These are phyloP conservation scores for Amphiprion ocellaris DNA, from an alignment of 2,113 vertebrate genomes.

Conservation along the genomic window DNA sequence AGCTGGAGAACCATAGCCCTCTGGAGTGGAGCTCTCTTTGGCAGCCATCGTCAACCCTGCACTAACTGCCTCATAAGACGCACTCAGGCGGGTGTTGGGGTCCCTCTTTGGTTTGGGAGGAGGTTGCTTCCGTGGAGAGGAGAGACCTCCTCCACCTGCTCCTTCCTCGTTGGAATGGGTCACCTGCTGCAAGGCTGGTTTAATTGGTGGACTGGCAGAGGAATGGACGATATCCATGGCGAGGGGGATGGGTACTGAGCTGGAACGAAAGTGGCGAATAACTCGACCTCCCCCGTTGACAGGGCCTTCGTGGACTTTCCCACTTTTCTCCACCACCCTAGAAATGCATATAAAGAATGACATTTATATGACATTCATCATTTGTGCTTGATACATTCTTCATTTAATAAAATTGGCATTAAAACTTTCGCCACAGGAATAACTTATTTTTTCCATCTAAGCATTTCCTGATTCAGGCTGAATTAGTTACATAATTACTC, in stretches of 20 bases:
- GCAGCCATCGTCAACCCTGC: slow-evolving; percentile 90
- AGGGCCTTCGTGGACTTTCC: slow-evolving; percentile 81
- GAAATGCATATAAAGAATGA: slow-evolving; percentile 52
- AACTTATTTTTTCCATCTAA: neutral
- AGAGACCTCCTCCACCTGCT: slow-evolving; percentile 75
- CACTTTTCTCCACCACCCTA: slow-evolving; percentile 88
- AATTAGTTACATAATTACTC: slow-evolving; percentile 22
- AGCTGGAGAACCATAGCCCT: slow-evolving; percentile 85
- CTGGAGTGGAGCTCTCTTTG: slow-evolving; percentile 87
- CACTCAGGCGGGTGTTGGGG: slow-evolving; percentile 95
- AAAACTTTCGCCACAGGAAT: neutral
- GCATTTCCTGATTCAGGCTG: slow-evolving; percentile 31
- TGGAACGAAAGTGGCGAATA: slow-evolving; percentile 87
- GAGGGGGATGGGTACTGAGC: slow-evolving; percentile 85
- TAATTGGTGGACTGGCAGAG: slow-evolving; percentile 84
- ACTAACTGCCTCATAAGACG: slow-evolving; percentile 95
- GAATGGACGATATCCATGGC: slow-evolving; percentile 88
- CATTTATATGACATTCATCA: slow-evolving; percentile 47
- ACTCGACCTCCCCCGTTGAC: slow-evolving; percentile 76
- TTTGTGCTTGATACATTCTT: neutral
- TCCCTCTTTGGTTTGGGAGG: slow-evolving; percentile 98
- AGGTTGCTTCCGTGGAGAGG: slow-evolving; percentile 96
- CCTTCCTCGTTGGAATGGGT: slow-evolving; percentile 88
- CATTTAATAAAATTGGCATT: neutral
- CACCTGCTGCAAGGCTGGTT: slow-evolving; percentile 88